Conservation (phyloP, 2,113 vertebrate species). For the Plotosus lineatus region DNA sequence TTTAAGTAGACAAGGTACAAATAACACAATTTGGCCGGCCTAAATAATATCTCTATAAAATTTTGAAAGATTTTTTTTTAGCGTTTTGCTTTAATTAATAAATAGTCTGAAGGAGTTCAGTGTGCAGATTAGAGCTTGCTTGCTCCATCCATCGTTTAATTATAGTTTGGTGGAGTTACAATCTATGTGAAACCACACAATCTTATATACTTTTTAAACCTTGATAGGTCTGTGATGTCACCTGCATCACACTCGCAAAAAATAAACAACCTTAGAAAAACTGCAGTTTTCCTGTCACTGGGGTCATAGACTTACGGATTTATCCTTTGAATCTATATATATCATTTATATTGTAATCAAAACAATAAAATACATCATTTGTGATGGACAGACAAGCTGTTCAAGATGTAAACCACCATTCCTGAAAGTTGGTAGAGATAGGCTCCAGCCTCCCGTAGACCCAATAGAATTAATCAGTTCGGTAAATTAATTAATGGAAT, state of each 20-base stretch:
- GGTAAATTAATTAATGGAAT: too few species aligned
- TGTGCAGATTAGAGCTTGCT: background rate
- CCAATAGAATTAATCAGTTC: too few species aligned
- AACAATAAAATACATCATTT: background rate
- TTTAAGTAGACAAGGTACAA: constrained; percentile 28
- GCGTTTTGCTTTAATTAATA: background rate
- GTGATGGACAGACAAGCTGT: too few species aligned
- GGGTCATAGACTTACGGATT: background rate
- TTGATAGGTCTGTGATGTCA: background rate
- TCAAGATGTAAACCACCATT: too few species aligned
- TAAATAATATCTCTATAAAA: background rate
- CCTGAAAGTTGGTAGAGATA: too few species aligned
- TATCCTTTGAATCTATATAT: background rate
- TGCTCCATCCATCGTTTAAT: background rate
- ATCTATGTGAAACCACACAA: background rate
- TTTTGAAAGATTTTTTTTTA: background rate
- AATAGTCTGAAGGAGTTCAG: background rate
- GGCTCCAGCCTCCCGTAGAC: too few species aligned
- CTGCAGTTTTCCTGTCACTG: background rate
- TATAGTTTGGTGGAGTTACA: background rate
- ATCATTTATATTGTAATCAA: background rate
- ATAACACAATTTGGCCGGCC: background rate
- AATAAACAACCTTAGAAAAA: background rate
- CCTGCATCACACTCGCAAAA: background rate
- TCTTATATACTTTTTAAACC: background rate